Conservation (phyloP, 2,797 vertebrate genomes). For the Danio choprae region DNA sequence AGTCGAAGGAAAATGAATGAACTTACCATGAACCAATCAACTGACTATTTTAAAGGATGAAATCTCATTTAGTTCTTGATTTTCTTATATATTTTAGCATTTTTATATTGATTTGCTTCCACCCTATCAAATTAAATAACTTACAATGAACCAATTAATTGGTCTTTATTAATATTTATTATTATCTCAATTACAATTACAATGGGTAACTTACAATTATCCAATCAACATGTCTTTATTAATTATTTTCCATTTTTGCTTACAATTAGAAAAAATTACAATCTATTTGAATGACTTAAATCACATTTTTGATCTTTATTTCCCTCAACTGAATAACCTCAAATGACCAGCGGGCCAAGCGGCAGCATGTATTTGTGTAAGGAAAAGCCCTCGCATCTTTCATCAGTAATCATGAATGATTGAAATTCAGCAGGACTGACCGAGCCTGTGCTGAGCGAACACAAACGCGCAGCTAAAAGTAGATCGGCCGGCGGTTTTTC, state of each 20-base stretch:
- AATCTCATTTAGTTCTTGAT: too few species aligned
- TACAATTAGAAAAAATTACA: background rate
- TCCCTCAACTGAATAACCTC: constrained; percentile 3
- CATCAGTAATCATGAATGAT: constrained; percentile 16
- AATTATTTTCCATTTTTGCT: too few species aligned
- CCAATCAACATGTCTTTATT: too few species aligned
- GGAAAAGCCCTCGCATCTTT: background rate
- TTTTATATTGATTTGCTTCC: too few species aligned
- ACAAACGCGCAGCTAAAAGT: constrained; percentile 35
- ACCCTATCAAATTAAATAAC: background rate
- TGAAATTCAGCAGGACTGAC: background rate
- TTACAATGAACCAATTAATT: background rate
- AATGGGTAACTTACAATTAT: too few species aligned
- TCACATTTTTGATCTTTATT: background rate
- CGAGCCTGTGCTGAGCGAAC: constrained; percentile 20
- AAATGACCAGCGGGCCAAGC: constrained; percentile 1
- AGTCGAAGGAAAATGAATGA: too few species aligned
- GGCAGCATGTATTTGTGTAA: constrained; percentile 5
- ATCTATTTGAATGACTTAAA: background rate
- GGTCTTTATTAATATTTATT: background rate
- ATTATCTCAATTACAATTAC: too few species aligned
- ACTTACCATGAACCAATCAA: too few species aligned
- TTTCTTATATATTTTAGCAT: too few species aligned
- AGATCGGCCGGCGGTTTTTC: constrained; percentile 38
- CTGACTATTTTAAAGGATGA: too few species aligned